These are phyloP conservation scores for Tenthredo amoena DNA, from an alignment of 2,888 invertebrate species.

Conservation along the genomic window DNA sequence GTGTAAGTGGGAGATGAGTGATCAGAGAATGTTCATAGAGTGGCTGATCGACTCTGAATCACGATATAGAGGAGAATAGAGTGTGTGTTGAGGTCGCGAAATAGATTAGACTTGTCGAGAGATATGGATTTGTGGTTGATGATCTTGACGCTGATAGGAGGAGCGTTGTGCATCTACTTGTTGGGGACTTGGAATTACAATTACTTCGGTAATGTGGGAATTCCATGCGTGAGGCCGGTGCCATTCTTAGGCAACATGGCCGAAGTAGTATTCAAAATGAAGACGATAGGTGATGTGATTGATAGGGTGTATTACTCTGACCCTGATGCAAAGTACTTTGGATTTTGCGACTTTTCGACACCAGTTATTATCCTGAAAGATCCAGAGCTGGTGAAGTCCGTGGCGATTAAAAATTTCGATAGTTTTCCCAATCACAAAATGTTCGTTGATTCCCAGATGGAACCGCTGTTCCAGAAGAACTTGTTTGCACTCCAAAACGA, in stretches of 20 bases:
- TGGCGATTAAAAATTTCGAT: slow-evolving; percentile 66
- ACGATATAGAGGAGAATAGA: neutral
- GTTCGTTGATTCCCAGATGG: slow-evolving; percentile 65
- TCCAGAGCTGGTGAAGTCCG: slow-evolving; percentile 63
- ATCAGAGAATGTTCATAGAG: too few species aligned
- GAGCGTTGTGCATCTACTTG: neutral
- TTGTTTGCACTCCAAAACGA: slow-evolving; percentile 72
- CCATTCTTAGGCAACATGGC: slow-evolving; percentile 63
- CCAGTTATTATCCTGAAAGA: slow-evolving; percentile 64
- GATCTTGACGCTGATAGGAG: neutral
- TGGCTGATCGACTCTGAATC: too few species aligned
- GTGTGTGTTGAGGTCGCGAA: neutral
- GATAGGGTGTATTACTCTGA: slow-evolving; percentile 12
- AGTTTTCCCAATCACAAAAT: slow-evolving; percentile 61
- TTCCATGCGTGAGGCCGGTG: slow-evolving; percentile 56
- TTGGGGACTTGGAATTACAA: slow-evolving; percentile 37
- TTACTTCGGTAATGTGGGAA: slow-evolving; percentile 51
- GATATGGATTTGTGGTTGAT: neutral
- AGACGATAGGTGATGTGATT: neutral
- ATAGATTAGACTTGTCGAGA: neutral
- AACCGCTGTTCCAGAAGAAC: slow-evolving; percentile 64
- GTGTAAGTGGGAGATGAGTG: too few species aligned
- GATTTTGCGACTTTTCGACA: slow-evolving; percentile 63
- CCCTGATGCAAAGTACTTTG: slow-evolving; percentile 65
- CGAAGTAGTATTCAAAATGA: neutral